Evolutionary conservation across 2,113 vertebrate species (phyloP).

Genomic region (Sterna hirundo): DNA sequence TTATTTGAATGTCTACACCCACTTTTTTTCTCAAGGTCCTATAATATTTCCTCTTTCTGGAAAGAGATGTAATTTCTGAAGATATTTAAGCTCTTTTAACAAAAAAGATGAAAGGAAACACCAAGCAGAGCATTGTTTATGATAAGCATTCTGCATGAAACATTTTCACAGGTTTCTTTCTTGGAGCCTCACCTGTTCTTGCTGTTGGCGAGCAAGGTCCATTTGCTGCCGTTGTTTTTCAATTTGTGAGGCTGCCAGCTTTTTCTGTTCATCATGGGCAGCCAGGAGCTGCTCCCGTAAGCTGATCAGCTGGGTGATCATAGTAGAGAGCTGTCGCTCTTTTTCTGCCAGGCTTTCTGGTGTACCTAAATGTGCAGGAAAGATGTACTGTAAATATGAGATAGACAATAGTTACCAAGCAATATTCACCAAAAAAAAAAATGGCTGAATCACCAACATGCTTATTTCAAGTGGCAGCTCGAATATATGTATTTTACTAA

Average conservation of each 20-base stretch:
- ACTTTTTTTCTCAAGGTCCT: background rate
- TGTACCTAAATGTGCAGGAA: constrained; percentile 81
- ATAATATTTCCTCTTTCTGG: background rate
- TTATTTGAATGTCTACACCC: background rate
- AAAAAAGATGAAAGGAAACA: background rate
- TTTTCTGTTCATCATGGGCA: constrained; percentile 97
- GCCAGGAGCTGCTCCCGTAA: constrained; percentile 97
- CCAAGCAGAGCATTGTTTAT: background rate
- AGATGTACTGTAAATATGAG: constrained; percentile 49
- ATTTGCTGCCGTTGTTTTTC: constrained; percentile 99
- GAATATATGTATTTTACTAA: background rate
- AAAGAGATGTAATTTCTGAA: background rate
- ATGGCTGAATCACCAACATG: background rate
- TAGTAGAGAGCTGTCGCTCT: constrained; percentile 97
- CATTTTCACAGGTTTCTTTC: constrained; percentile 29
- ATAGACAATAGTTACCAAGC: background rate
- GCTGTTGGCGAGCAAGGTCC: constrained; percentile 98
- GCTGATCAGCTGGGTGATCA: constrained; percentile 99
- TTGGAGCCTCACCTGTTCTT: constrained; percentile 90
- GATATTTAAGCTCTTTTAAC: background rate
- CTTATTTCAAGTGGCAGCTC: background rate
- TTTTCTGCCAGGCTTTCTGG: constrained; percentile 98
- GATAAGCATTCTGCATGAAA: background rate
- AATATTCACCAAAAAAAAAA: background rate
- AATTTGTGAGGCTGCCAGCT: constrained; percentile 97